Base-by-base conservation (phyloP, 2,797 vertebrate species). In the Premnoplex brunnescens region DNA sequence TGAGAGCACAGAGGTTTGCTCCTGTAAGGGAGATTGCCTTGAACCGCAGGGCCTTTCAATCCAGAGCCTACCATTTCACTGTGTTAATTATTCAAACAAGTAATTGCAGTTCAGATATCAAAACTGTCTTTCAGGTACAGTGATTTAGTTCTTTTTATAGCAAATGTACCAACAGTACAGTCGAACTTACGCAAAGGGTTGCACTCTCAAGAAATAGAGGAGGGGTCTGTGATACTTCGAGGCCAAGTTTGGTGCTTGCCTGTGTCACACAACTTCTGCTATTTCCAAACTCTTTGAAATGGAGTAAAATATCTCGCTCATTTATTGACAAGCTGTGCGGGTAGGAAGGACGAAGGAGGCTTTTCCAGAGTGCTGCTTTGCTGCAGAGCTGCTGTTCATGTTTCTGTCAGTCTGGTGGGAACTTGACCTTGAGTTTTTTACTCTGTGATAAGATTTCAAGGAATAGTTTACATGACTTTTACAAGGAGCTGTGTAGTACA, bases 361-460 rank as follows among this genome's bases (percentile, higher is more conserved):
- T 60, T 72, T 76, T 80, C 52, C 76, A 74, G 44, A 56, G 48
- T 30, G 58, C 60, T 14, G 37, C 54, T 91, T 89, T 84, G 60
- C 36, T n/a, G 22, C 9, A 3, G 66, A 59, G 67, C 69, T 51
- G 58, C 77, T 71, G 20, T 63, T 72, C 10, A 2, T 44, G 12
- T 83, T 84, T 89, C 74, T 58, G 58, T 64, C 3, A 5, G 37
- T 91, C 88, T 88, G 64, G 64, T 89, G 87, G 48, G 68, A 93
- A 58, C 64, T 56, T 88, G 87, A 92, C 91, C 89, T 92, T 91
- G 79, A 60, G n/a, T 73, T 91, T 92, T 89, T 62, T 28, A 26
- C n/a, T 74, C 49, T 67, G 10, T 88, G 89, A 51, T 85, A 91
- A 85, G 56, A 88, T 95, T 88, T 85, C 78, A 83, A 54, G 54